Evolutionary conservation across 2,888 invertebrate species (phyloP).

Genomic region (Pandemis corylana): DNA sequence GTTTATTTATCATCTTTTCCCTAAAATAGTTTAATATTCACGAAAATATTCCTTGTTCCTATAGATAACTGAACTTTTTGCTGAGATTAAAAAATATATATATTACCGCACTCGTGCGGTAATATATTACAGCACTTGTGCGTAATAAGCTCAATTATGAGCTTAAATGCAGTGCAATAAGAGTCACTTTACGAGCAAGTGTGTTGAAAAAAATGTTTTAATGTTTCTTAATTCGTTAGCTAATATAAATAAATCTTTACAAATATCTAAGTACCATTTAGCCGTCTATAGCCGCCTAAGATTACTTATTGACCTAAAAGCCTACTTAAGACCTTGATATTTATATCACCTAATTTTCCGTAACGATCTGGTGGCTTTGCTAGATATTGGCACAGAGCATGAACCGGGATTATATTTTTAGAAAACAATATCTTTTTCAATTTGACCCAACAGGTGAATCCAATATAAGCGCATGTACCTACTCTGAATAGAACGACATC

Average conservation of each 20-base stretch:
- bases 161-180: too few species aligned
- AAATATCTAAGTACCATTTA: background rate
- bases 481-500: slow-evolving; percentile 14
- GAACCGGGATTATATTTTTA: slow-evolving; percentile 16
- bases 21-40: too few species aligned
- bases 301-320: slow-evolving; percentile 25
- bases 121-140: too few species aligned
- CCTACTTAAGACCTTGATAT: slow-evolving; percentile 22
- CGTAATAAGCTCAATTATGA: too few species aligned
- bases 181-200: too few species aligned
- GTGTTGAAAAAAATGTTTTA: too few species aligned
- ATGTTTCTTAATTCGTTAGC: too few species aligned
- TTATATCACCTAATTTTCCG: slow-evolving; percentile 29
- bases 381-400: slow-evolving; percentile 30
- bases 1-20: too few species aligned
- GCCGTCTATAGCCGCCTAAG: slow-evolving; percentile 13
- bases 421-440: slow-evolving; percentile 20
- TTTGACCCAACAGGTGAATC: slow-evolving; percentile 13
- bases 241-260: background rate
- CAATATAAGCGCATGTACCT: slow-evolving; percentile 23
- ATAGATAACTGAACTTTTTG: too few species aligned
- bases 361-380: slow-evolving; percentile 8
- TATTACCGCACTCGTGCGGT: too few species aligned
- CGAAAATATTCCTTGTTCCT: too few species aligned
- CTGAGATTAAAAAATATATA: too few species aligned